phyloP scores from a whole-genome alignment of 2,113 vertebrate species.

The Muscicapa adusta region DNA sequence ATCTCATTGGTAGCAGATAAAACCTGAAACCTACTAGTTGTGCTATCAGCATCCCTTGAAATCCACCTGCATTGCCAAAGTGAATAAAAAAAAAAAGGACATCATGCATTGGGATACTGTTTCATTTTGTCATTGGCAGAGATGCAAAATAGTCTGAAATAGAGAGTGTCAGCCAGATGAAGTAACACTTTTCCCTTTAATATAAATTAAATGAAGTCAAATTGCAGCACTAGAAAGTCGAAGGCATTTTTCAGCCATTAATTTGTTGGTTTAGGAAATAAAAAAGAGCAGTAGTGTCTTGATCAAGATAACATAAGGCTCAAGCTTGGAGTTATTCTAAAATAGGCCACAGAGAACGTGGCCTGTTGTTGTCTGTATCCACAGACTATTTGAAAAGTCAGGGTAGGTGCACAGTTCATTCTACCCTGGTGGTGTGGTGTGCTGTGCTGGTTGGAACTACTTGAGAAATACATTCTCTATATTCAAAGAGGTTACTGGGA shows the following conservation, averaged over 20 bases:
- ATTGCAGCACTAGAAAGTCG: background rate
- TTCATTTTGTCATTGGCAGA: background rate
- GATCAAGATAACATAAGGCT: background rate
- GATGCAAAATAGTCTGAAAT: background rate
- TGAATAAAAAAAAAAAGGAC: background rate
- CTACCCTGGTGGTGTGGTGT: background rate
- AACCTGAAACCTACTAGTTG: background rate
- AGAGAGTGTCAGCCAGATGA: background rate
- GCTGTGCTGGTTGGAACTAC: background rate
- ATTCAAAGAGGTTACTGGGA: background rate
- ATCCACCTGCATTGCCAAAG: background rate
- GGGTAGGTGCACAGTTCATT: background rate
- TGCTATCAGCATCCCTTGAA: background rate
- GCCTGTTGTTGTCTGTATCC: background rate
- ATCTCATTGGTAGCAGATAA: background rate
- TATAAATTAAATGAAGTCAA: background rate
- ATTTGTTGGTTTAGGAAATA: background rate
- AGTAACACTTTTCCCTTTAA: background rate
- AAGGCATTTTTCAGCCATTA: background rate
- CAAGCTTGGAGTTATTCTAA: background rate
- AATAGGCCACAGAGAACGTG: background rate
- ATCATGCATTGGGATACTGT: background rate
- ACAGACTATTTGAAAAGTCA: background rate
- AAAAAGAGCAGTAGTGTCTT: background rate
- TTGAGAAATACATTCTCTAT: background rate